A percentile compares a stretch with the other conserved stretches of the same genome.
Evolutionary conservation across 2,797 vertebrate genomes (phyloP).

Genomic region (Enteromius viviparus): DNA sequence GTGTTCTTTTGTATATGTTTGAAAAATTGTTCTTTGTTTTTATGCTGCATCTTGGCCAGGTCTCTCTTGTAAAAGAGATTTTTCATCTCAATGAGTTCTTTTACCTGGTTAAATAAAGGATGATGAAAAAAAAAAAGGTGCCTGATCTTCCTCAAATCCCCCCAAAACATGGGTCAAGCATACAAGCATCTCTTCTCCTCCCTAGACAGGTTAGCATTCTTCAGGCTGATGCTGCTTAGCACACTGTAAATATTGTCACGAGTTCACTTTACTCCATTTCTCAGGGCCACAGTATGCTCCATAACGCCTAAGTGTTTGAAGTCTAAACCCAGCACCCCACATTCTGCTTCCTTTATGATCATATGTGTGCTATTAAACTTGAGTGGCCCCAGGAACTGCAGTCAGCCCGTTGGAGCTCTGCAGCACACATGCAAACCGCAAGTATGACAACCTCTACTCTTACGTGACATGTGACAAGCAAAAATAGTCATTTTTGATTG

Average conservation of each 20-base stretch:
- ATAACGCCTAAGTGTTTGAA: constrained; percentile 52
- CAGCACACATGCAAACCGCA: constrained; percentile 49
- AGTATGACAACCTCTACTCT: constrained; percentile 33
- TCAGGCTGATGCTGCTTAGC: constrained; percentile 10
- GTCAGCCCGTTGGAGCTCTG: constrained; percentile 36
- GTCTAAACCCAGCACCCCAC: constrained; percentile 48
- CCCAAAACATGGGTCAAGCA: background rate
- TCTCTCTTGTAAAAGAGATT: no score
- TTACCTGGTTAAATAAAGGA: no score
- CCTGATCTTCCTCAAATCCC: constrained; percentile 14
- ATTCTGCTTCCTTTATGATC: constrained; percentile 61
- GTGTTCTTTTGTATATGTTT: no score
- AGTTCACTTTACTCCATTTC: constrained; percentile 41
- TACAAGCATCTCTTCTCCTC: background rate
- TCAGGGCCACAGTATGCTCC: constrained; percentile 52
- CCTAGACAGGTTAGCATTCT: background rate
- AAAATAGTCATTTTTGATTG: background rate
- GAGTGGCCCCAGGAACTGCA: constrained; percentile 39
- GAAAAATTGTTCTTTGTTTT: no score
- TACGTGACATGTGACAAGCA: background rate
- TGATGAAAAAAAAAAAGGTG: background rate
- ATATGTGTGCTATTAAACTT: constrained; percentile 56
- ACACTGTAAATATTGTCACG: constrained; percentile 22
- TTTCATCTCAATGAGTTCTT: no score
- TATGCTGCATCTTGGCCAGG: no score